phyloP scores from a whole-genome alignment of 2,113 vertebrate genomes.

The Melanerpes aurifrons region DNA sequence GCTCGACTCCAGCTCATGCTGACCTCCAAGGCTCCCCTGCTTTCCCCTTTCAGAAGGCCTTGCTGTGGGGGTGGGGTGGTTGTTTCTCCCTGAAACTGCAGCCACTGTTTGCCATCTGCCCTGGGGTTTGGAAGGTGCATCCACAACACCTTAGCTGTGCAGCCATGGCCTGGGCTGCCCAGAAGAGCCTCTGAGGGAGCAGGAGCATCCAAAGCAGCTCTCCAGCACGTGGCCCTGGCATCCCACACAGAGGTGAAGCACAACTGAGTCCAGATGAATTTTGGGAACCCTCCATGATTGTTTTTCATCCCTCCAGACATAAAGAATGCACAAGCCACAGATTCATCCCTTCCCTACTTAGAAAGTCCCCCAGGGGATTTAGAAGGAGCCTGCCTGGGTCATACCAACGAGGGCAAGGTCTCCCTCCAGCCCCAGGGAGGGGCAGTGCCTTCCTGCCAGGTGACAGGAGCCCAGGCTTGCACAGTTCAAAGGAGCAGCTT shows the following conservation, averaged over 20 bases:
- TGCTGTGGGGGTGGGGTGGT: background rate
- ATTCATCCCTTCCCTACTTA: slow-evolving; percentile 53
- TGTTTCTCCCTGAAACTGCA: background rate
- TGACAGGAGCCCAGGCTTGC: slow-evolving; percentile 18
- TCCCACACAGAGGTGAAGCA: slow-evolving; percentile 1
- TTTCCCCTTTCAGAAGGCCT: background rate
- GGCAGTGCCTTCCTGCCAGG: slow-evolving; percentile 24
- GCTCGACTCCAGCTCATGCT: background rate
- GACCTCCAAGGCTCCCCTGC: background rate
- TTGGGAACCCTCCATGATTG: slow-evolving; percentile 7
- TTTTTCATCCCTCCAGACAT: slow-evolving; percentile 51
- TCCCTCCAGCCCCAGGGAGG: slow-evolving; percentile 31
- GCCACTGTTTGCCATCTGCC: background rate
- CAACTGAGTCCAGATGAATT: slow-evolving; percentile 30
- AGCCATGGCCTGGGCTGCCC: background rate
- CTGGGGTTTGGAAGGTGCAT: background rate
- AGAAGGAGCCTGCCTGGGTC: slow-evolving; percentile 43
- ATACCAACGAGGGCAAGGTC: slow-evolving; percentile 47
- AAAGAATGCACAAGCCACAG: slow-evolving; percentile 11
- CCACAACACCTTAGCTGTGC: background rate
- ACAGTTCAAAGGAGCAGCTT: slow-evolving; percentile 24
- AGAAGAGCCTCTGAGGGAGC: background rate
- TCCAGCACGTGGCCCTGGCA: background rate
- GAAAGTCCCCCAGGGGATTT: slow-evolving; percentile 49
- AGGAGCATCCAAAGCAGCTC: background rate